phyloP scores from a whole-genome alignment of 1,140 invertebrate genomes.

The Trichomalopsis sarcophagae region DNA sequence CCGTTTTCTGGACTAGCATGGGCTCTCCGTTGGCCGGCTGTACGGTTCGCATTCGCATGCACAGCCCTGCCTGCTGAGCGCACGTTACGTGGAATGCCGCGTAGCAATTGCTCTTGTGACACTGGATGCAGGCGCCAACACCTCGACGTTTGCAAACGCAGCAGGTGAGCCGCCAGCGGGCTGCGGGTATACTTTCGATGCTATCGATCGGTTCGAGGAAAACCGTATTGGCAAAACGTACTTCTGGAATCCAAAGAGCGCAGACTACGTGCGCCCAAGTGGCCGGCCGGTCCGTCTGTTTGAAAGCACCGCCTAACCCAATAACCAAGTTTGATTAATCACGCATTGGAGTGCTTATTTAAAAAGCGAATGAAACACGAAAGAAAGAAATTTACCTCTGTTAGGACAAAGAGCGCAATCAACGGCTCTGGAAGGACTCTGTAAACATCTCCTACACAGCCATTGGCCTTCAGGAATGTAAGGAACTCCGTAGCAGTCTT shows the following conservation, averaged over 20 bases:
- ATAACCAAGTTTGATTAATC: background rate
- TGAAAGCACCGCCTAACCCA: constrained; percentile 90
- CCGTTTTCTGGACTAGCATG: constrained; percentile 93
- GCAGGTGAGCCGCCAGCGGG: constrained; percentile 95
- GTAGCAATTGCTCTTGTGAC: constrained; percentile 97
- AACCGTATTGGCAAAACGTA: constrained; percentile 97
- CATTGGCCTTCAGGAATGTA: constrained; percentile 99
- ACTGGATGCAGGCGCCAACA: constrained; percentile 98
- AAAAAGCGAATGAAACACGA: background rate
- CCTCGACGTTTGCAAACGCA: constrained; percentile 97
- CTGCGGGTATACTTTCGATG: constrained; percentile 95
- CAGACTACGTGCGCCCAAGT: constrained; percentile 99
- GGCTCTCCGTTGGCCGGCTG: constrained; percentile 82
- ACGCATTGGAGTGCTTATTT: background rate
- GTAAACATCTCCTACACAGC: constrained; percentile 95
- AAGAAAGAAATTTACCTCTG: constrained; percentile 76
- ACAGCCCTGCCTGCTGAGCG: constrained; percentile 95
- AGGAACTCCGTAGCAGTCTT: constrained; percentile 99
- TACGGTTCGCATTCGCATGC: constrained; percentile 97
- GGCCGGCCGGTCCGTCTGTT: constrained; percentile 94
- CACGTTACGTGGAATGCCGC: constrained; percentile 99
- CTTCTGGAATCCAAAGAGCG: constrained; percentile 99
- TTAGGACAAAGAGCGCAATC: constrained; percentile 99
- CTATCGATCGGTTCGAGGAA: constrained; percentile 98
- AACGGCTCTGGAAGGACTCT: constrained; percentile 95